Evolutionary conservation across 2,888 invertebrate genomes (phyloP), one percentile per base, ranked within the genome.

Genomic region (Ochlodes sylvanus): DNA sequence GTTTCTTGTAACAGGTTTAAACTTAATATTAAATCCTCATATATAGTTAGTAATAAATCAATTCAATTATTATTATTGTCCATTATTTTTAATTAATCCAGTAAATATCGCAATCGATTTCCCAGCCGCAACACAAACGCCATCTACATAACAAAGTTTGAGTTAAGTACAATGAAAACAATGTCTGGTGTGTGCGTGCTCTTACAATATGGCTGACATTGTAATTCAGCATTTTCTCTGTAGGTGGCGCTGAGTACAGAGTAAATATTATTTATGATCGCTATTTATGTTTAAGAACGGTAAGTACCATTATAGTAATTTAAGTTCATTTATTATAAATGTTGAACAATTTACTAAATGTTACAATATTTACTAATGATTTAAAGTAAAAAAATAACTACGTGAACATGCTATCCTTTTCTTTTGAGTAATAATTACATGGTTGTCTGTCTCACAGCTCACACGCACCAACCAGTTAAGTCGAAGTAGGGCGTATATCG

Each of bases 401-500:
- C 34, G 10, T 27, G 32, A 9, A 58, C 19, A 9, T 44, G 60
- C 58, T 56, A 58, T 70, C 72, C 73, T 73, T 79, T 76, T 85
- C 84, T 77, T 72, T 71, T 77, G 17, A 42, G 66, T 70, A 65
- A 68, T 72, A 71, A 71, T 74, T 74, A 76, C 76, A 73, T 75
- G 79, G 79, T 76, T 73, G 90, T 88, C 90, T 85, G 76, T 91
- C 88, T 79, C 81, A 81, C 86, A 80, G 90, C 88, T 79, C 81
- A 81, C 86, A 80, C 73, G 82, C 84, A 75, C 74, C 69, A 66
- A 87, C 87, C 87, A 84, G 87, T 84, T 87, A 79, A 81, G 81
- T 76, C 81, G 87, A 92, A 93, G 92, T 92, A 93, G 92, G 92
- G 90, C 92, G 91, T 81, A 79, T 83, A 83, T 79, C 81, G 87